Evolutionary conservation across 2,797 vertebrate species (phyloP).

Genomic region (Hypotaenidia okinawae): DNA sequence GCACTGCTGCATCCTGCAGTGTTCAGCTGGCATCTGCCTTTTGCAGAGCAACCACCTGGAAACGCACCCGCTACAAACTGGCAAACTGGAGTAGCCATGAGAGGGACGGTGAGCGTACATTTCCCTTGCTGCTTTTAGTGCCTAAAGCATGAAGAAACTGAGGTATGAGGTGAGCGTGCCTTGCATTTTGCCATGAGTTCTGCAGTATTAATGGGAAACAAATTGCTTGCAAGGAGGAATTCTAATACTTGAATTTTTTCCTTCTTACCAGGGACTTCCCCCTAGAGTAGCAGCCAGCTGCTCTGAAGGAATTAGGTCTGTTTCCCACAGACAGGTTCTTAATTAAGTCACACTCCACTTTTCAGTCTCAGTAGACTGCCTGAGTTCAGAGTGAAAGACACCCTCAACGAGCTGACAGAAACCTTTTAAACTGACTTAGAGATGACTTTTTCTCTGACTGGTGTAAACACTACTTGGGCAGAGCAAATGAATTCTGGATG

Average conservation of each 20-base stretch:
- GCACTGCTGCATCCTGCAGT: background rate
- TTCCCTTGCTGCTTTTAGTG: constrained; percentile 53
- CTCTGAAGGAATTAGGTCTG: background rate
- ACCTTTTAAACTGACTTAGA: background rate
- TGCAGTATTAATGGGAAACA: constrained; percentile 61
- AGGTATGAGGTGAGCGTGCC: constrained; percentile 58
- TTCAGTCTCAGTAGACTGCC: background rate
- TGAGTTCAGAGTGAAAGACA: background rate
- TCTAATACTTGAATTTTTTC: background rate
- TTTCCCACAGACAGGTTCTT: background rate
- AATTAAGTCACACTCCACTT: background rate
- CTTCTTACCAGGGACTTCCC: background rate
- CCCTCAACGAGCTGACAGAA: background rate
- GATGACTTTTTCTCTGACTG: background rate
- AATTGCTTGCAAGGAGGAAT: constrained; percentile 28
- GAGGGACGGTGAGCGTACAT: background rate
- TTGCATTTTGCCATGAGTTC: constrained; percentile 60
- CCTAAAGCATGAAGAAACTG: constrained; percentile 36
- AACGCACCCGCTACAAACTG: background rate
- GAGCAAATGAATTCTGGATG: background rate
- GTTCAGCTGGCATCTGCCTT: background rate
- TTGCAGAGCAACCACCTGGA: constrained; percentile 4
- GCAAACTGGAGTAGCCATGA: background rate
- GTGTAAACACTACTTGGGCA: background rate
- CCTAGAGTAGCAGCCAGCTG: background rate